Evolutionary conservation across 2,797 vertebrate genomes (phyloP).

Genomic region (Eidolon dupreanum): DNA sequence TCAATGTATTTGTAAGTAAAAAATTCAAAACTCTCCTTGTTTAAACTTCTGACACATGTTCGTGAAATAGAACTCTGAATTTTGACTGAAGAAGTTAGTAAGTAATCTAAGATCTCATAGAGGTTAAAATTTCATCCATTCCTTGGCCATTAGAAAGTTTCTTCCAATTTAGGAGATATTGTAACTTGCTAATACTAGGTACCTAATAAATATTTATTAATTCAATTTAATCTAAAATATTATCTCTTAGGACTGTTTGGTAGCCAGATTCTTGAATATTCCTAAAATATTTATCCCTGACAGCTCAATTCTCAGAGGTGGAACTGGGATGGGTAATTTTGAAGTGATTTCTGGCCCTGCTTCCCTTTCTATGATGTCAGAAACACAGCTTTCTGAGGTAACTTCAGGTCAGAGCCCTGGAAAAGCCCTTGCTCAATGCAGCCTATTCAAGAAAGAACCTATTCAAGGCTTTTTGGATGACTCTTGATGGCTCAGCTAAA

Average conservation of each 20-base stretch:
- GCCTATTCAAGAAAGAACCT: neutral
- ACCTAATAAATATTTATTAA: neutral
- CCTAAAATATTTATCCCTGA: neutral
- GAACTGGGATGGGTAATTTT: neutral
- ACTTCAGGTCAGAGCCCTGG: conserved; percentile 7
- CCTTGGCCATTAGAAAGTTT: neutral
- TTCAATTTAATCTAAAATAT: neutral
- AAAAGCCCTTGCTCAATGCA: neutral
- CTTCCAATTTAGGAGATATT: neutral
- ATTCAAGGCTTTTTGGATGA: neutral
- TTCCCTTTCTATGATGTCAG: neutral
- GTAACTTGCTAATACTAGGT: neutral
- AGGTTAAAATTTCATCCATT: neutral
- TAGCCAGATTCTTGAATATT: neutral
- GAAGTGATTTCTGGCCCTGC: neutral
- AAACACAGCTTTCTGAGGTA: neutral
- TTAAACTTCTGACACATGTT: neutral
- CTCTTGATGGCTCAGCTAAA: neutral
- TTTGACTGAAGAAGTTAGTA: neutral
- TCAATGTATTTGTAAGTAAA: neutral
- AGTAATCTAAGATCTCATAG: neutral
- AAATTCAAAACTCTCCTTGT: neutral
- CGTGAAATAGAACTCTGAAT: neutral
- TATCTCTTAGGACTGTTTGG: neutral
- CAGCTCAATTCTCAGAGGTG: neutral